Percentiles rank a stretch among this genome's conserved stretches.
Conservation (phyloP, 2,888 invertebrate genomes). For the Tetranychus piercei region DNA sequence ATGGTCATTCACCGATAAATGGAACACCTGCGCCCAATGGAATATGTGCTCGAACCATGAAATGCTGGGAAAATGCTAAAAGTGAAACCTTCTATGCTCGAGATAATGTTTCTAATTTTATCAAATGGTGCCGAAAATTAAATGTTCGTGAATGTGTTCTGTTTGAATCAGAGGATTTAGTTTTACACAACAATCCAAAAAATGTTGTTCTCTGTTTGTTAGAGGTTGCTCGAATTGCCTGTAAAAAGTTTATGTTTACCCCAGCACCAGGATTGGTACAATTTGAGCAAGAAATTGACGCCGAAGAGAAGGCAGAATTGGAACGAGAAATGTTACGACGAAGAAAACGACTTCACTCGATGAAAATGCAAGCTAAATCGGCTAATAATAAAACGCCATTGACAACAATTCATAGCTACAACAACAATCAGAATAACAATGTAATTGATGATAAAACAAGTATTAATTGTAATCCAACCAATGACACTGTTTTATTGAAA, state of each 20-base stretch:
- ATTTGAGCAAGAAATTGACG: constrained; percentile 66
- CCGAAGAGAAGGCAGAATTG: constrained; percentile 12
- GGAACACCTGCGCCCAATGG: neutral
- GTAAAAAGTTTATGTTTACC: constrained; percentile 50
- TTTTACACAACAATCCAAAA: constrained; percentile 41
- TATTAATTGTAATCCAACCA: neutral
- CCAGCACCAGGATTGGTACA: constrained; percentile 56
- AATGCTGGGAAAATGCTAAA: constrained; percentile 64
- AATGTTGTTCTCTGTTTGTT: constrained; percentile 65
- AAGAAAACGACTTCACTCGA: neutral
- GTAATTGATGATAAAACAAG: neutral
- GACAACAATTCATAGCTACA: neutral
- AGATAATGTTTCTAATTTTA: constrained; percentile 73
- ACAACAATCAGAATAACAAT: neutral
- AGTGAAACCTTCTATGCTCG: constrained; percentile 68
- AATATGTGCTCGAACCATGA: constrained; percentile 32
- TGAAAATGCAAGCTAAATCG: neutral
- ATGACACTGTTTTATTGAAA: neutral
- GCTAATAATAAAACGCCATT: neutral
- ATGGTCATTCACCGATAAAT: constrained; percentile 9
- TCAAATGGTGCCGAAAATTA: constrained; percentile 61
- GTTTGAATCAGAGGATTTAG: constrained; percentile 54
- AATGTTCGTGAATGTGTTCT: constrained; percentile 69
- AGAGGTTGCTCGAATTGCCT: constrained; percentile 63
- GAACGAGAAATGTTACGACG: constrained; percentile 10